phyloP scores from a whole-genome alignment of 1,140 invertebrate species.

The Armadillidium nasatum region DNA sequence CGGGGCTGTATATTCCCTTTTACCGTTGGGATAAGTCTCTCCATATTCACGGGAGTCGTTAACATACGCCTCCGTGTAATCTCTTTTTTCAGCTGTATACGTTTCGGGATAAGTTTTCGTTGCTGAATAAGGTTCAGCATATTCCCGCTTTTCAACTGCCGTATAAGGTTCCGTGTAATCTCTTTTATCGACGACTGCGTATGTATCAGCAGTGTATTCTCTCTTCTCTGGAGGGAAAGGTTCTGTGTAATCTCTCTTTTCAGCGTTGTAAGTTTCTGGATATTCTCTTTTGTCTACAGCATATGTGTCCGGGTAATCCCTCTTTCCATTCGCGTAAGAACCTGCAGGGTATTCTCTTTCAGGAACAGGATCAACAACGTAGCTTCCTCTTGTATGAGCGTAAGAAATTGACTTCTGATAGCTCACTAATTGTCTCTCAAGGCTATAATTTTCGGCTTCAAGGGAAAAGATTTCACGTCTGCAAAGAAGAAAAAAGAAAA shows the following conservation, averaged over 20 bases:
- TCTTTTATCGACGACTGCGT: neutral
- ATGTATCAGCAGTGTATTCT: neutral
- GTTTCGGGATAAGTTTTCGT: too few relatives aligned
- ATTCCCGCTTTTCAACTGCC: neutral
- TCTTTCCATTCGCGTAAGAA: neutral
- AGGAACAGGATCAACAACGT: conserved; percentile 48
- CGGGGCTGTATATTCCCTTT: neutral
- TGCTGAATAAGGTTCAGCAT: too few relatives aligned
- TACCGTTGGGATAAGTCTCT: too few relatives aligned
- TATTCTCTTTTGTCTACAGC: neutral
- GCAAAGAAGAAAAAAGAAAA: conserved; percentile 45
- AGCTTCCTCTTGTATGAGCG: conserved; percentile 58
- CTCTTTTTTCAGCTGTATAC: too few relatives aligned
- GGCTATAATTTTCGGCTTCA: conserved; percentile 77
- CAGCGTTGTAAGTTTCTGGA: neutral
- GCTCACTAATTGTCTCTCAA: conserved; percentile 79
- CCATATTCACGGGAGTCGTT: neutral
- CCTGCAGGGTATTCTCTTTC: neutral
- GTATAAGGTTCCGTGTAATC: neutral
- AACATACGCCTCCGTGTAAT: neutral
- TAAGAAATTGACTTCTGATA: conserved; percentile 81
- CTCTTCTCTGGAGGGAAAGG: neutral
- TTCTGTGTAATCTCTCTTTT: neutral
- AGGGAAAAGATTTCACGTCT: conserved; percentile 75
- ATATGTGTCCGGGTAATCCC: neutral